Base-by-base conservation (phyloP, 2,113 vertebrate genomes). In the Orientallactaga bullata region DNA sequence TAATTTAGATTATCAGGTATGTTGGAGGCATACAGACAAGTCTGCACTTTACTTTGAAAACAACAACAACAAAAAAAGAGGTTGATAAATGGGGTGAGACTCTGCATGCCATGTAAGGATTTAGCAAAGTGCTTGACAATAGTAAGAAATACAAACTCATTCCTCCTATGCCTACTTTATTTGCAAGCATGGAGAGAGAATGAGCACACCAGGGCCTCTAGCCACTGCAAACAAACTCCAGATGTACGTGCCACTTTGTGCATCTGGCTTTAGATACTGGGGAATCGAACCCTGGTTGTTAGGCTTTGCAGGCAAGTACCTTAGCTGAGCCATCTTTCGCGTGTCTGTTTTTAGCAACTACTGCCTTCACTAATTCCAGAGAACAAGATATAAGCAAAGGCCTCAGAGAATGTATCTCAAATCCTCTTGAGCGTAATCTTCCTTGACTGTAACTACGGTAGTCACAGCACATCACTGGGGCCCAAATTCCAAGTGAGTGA, bases 11-110 rank as follows among this genome's bases (percentile, higher is more conserved):
- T 78, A 47, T 12, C 17, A 58, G 55, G 7, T 60, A 13, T 60
- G n/a, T 39, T 30, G 26, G 39, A 15, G 9, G 69, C 63, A 7
- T n/a, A 39, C 12, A 32, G 11, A 12, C 5, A 61, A 90, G 26
- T 1, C n/a, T 77, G 17, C 12, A 58, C 72, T 66, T 82, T 81
- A 85, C 81, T 85, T 37, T 55, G 61, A 89, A 74, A 92, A 85
- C 35, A 7, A 42, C 91, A 87, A 13, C n/a, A n/a, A n/a, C n/a
- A n/a, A 81, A 35, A 66, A 65, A 32, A 26, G 12, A 58, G 24
- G 51, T 24, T 28, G 18, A 42, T 47, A 79, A 32, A 89, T 2
- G 66, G 30, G 13, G 26, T 9, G 32, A 51, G 28, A 37, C 6
- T 78, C 35, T 7, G 11, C 15, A 71, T 10, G 0, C 47, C 39